Conservation (phyloP, 2,797 vertebrate species). For the Myotis daubentonii region DNA sequence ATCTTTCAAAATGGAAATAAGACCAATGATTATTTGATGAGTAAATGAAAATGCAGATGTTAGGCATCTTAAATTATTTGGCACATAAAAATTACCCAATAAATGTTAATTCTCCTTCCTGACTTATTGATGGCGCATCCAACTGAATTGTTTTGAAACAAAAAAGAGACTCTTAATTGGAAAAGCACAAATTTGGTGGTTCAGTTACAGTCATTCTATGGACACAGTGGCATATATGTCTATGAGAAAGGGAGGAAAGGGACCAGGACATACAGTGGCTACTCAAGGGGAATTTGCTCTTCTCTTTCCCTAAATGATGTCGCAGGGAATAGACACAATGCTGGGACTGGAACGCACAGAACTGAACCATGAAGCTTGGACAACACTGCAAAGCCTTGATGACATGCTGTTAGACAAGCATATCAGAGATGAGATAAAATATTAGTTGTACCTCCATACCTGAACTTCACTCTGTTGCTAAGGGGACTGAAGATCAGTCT, state of each 20-base stretch:
- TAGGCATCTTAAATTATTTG: not conserved
- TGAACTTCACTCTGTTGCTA: not conserved
- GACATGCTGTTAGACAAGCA: not conserved
- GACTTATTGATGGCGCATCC: not conserved
- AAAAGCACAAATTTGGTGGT: not conserved
- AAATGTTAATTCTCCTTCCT: not conserved
- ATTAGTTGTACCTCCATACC: not conserved
- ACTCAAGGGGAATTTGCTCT: not conserved
- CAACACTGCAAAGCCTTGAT: not conserved
- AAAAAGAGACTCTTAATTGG: not conserved
- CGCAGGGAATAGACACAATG: not conserved
- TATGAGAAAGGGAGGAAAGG: not conserved
- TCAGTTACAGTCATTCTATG: not conserved
- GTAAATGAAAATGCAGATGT: not conserved
- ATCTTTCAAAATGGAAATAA: constrained; percentile 46
- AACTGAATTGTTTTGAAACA: constrained; percentile 51
- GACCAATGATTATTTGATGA: constrained; percentile 48
- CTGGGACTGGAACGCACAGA: not conserved
- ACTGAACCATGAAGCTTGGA: not conserved
- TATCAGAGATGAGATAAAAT: not conserved
- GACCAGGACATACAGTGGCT: not conserved
- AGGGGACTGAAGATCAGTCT: not conserved
- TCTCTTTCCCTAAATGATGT: not conserved
- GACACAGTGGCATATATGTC: not conserved
- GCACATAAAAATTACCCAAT: not conserved